Conservation (phyloP, 2,113 vertebrate genomes). For the Apteryx owenii region DNA sequence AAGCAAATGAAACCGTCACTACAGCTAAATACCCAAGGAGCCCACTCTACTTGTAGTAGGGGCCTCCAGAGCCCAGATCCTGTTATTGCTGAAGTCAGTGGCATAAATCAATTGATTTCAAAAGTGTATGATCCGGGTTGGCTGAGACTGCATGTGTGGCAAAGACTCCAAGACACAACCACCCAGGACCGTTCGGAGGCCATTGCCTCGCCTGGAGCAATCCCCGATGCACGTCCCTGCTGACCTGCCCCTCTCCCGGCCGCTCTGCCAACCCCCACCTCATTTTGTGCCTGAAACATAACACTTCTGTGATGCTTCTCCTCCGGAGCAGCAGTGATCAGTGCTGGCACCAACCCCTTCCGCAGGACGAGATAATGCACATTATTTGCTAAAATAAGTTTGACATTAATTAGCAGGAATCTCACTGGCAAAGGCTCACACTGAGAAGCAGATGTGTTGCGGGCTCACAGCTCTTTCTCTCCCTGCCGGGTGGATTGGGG, state of each 20-base stretch:
- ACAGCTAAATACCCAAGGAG: background rate
- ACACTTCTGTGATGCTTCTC: background rate
- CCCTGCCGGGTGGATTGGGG: background rate
- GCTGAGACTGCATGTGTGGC: accelerated
- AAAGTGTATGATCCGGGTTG: accelerated
- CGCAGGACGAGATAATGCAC: conserved; percentile 40
- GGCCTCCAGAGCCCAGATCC: background rate
- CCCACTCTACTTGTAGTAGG: accelerated
- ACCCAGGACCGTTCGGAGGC: background rate
- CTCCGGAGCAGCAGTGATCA: accelerated
- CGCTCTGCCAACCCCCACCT: background rate
- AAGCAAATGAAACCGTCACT: background rate
- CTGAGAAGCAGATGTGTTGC: conserved; percentile 57
- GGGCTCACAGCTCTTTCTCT: conserved; percentile 62
- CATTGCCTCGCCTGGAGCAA: background rate
- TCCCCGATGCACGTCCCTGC: background rate
- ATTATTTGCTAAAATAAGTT: conserved; percentile 69
- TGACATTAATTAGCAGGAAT: conserved; percentile 74
- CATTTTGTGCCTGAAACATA: background rate
- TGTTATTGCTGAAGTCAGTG: background rate
- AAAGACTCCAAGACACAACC: background rate
- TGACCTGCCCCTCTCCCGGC: background rate
- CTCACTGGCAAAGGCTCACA: conserved; percentile 28
- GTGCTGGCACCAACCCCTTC: conserved; percentile 41
- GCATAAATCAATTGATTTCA: background rate